Base-by-base conservation (phyloP, 2,797 vertebrate genomes). In the Tachyglossus aculeatus region DNA sequence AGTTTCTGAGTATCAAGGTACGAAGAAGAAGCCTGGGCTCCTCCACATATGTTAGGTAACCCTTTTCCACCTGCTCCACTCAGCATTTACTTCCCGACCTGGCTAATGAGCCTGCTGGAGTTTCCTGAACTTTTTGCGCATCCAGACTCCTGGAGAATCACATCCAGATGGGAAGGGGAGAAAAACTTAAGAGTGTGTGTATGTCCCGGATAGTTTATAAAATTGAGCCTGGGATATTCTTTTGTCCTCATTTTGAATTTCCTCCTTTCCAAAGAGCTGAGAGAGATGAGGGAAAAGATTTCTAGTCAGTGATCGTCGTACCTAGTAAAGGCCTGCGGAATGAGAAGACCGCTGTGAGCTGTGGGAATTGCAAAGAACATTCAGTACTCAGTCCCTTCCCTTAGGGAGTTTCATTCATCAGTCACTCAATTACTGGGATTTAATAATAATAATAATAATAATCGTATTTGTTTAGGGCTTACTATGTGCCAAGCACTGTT, bases 201-300 rank as follows among this genome's bases (percentile, higher is more conserved):
- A 80, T 62, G 48, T 75, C 44, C 53, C 56, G 67, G 41, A 31
- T 58, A 32, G 55, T 59, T 73, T 77, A 52, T 60, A 78, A 74
- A 76, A 63, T n/a, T 43, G 22, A 77, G 50, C 47, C 73, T 69
- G 78, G 81, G 70, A 63, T 74, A 72, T 73, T 76, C 74, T 74
- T 72, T n/a, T 74, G 71, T 54, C 71, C 39, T 70, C 71, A 53
- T 47, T 76, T 69, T 82, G 70, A 76, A 78, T 73, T 69, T 82
- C 43, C 50, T 78, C 40, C 45, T 60, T 67, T 56, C 47, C 82
- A 67, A 71, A 81, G 53, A 81, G 31, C 45, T 79, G 58, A 73
- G 45, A 67, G 65, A 62, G 73, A 47, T 74, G 58, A 80, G 52
- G 75, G 84, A 78, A 37, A 54, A n/a, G n/a, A n/a, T n/a, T n/a